Percentiles rank a stretch among this genome's conserved stretches.
Evolutionary conservation across 2,888 invertebrate species (phyloP).

Genomic region (Phania funesta): DNA sequence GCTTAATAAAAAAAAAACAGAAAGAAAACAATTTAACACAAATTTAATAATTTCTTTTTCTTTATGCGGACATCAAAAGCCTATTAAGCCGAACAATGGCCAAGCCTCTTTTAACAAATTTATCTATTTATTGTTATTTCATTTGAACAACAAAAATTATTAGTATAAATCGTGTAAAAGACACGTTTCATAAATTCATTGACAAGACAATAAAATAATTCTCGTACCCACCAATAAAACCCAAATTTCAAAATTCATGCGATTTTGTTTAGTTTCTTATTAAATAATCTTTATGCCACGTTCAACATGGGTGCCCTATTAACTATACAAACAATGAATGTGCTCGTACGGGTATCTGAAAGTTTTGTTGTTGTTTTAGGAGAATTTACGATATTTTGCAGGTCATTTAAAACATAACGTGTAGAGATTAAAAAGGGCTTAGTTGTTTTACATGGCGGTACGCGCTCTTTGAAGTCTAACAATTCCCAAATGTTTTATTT

Average conservation of each 20-base stretch:
- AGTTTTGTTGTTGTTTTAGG: conserved; percentile 10
- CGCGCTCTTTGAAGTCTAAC: conserved; percentile 52
- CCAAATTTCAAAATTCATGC: background rate
- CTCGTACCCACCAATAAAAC: conserved; percentile 21
- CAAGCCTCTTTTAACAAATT: conserved; percentile 23
- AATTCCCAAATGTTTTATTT: conserved; percentile 46
- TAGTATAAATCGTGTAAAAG: conserved; percentile 47
- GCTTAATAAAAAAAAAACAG: no score
- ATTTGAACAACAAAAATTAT: conserved; percentile 18
- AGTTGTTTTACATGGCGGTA: conserved; percentile 64
- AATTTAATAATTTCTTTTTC: conserved; percentile 37
- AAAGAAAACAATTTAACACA: conserved; percentile 44
- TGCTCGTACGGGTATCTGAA: background rate
- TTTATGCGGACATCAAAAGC: conserved; percentile 41
- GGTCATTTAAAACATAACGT: conserved; percentile 68
- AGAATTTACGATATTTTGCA: conserved; percentile 66
- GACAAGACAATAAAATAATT: conserved; percentile 63
- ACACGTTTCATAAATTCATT: conserved; percentile 65
- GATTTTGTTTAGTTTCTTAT: conserved; percentile 14
- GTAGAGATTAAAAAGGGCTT: conserved; percentile 66
- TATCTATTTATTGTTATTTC: conserved; percentile 43
- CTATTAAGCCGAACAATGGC: conserved; percentile 4
- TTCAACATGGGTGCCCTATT: conserved; percentile 24
- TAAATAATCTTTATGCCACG: conserved; percentile 32
- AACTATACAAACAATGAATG: conserved; percentile 22